Conservation (phyloP, 2,113 vertebrate species). For the Ardeotis arabs region DNA sequence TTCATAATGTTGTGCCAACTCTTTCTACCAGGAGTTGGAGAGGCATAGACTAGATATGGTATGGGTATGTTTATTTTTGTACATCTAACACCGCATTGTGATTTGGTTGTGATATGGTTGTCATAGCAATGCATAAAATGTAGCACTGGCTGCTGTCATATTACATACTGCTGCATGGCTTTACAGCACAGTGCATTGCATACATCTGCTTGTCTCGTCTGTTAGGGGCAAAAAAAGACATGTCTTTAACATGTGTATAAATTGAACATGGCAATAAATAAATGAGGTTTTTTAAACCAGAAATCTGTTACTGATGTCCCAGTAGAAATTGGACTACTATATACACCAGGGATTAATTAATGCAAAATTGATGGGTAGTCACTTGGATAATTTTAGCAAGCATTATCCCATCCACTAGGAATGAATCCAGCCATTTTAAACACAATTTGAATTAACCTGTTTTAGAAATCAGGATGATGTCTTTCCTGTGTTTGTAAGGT, state of each 20-base stretch:
- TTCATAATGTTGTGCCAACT: slow-evolving; percentile 97
- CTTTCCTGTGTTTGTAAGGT: background rate
- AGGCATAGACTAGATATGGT: slow-evolving; percentile 99
- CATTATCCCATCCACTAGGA: slow-evolving; percentile 16
- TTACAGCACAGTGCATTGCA: slow-evolving; percentile 91
- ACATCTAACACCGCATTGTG: slow-evolving; percentile 98
- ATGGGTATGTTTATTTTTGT: slow-evolving; percentile 99
- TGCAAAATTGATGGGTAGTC: slow-evolving; percentile 15
- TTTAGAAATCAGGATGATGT: background rate
- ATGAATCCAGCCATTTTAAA: background rate
- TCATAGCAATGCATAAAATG: slow-evolving; percentile 97
- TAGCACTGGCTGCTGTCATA: slow-evolving; percentile 95
- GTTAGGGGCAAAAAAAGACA: slow-evolving; percentile 61
- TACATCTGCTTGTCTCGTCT: slow-evolving; percentile 86
- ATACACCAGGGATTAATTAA: background rate
- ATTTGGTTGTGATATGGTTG: slow-evolving; percentile 93
- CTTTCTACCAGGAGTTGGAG: slow-evolving; percentile 99
- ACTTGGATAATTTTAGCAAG: slow-evolving; percentile 30
- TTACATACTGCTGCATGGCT: slow-evolving; percentile 94
- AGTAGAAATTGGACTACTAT: slow-evolving; percentile 30
- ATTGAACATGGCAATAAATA: slow-evolving; percentile 41
- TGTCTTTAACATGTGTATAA: slow-evolving; percentile 50
- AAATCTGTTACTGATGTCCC: slow-evolving; percentile 64
- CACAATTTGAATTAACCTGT: background rate
- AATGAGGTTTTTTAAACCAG: slow-evolving; percentile 15